phyloP scores from a whole-genome alignment of 2,797 vertebrate species.

The Thripadectes ignobilis region DNA sequence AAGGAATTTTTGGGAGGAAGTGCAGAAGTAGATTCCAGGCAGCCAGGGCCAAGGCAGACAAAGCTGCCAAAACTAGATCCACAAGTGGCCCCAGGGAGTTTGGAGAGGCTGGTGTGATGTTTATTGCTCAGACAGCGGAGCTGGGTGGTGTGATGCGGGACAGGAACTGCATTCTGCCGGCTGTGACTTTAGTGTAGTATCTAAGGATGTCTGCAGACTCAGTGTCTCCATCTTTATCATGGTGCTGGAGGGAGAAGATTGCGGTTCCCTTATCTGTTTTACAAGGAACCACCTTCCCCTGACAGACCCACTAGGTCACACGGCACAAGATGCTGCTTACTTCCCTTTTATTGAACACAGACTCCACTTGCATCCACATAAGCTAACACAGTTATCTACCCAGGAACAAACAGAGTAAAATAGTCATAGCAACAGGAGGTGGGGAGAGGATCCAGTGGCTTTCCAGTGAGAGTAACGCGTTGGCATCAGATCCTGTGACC shows the following conservation, averaged over 20 bases:
- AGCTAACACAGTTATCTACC: neutral
- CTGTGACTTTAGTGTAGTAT: neutral
- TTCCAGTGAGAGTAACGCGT: neutral
- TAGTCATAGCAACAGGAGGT: neutral
- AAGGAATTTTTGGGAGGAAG: constrained; percentile 46
- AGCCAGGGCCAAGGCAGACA: constrained; percentile 38
- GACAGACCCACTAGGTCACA: neutral
- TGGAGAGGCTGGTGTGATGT: constrained; percentile 54
- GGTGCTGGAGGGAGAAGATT: neutral
- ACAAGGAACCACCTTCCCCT: neutral
- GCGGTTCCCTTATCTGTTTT: neutral
- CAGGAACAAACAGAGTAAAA: neutral
- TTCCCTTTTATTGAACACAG: neutral
- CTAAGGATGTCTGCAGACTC: neutral
- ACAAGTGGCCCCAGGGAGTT: neutral
- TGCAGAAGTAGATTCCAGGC: constrained; percentile 38
- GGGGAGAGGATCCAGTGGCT: neutral
- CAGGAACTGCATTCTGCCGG: constrained; percentile 26
- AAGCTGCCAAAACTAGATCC: constrained; percentile 52
- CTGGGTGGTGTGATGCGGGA: neutral
- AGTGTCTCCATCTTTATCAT: neutral
- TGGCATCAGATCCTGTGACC: neutral
- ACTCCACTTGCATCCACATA: neutral
- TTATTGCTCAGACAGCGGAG: constrained; percentile 37
- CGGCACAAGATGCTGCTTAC: neutral